A percentile compares a stretch with the other conserved stretches of the same genome.
These are phyloP conservation scores for Parnassius smintheus DNA, from an alignment of 2,888 invertebrate species.

Conservation along the genomic window DNA sequence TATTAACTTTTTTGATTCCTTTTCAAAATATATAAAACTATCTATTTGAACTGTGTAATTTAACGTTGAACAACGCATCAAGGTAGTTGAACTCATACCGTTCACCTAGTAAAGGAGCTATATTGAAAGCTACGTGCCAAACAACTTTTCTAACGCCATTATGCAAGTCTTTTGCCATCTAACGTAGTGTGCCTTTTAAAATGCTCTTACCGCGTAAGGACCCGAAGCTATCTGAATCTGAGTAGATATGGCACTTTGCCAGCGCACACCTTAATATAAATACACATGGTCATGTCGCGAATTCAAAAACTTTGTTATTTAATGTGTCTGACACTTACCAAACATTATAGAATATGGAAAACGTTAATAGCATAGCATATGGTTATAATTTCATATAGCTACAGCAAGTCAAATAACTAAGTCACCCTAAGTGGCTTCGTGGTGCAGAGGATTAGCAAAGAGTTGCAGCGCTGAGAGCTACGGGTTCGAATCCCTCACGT, in stretches of 20 bases:
- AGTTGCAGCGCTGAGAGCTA: no score
- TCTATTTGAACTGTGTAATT: no score
- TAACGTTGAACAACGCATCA: no score
- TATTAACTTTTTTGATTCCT: no score
- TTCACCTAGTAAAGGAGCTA: background rate
- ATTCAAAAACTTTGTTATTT: slow-evolving; percentile 22
- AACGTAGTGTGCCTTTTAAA: slow-evolving; percentile 50
- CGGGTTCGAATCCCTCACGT: no score
- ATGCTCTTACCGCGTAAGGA: slow-evolving; percentile 53
- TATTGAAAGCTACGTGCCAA: slow-evolving; percentile 22
- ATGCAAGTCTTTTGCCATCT: slow-evolving; percentile 34
- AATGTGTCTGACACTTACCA: background rate
- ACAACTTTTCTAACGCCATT: slow-evolving; percentile 33
- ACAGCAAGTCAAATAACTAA: no score
- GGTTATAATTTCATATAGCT: no score
- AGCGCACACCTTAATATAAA: slow-evolving; percentile 45
- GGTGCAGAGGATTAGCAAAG: no score
- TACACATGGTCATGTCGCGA: slow-evolving; percentile 37
- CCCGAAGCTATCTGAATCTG: slow-evolving; percentile 46
- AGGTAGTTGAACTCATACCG: no score
- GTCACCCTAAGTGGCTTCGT: no score
- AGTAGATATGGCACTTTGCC: slow-evolving; percentile 50
- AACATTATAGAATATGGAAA: background rate
- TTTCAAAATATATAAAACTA: no score
- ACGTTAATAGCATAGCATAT: background rate